Percentiles rank a stretch among this genome's conserved stretches.
Conservation (phyloP, 2,888 invertebrate genomes). For the Thyatira batis region DNA sequence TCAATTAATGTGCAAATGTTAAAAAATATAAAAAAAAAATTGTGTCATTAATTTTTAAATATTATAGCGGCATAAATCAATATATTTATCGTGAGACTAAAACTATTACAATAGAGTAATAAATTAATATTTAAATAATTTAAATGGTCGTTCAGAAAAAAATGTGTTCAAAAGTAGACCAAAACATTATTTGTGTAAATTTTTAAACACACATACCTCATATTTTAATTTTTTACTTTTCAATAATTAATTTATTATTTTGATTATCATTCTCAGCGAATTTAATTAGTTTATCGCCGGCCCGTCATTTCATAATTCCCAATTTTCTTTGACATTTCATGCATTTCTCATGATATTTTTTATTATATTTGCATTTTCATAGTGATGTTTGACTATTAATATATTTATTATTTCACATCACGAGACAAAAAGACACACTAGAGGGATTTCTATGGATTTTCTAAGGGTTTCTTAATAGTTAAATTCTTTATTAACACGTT, state of each 20-base stretch:
- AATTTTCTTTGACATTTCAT: constrained; percentile 13
- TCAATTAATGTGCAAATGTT: no score
- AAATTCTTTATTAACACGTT: no score
- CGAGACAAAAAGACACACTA: background rate
- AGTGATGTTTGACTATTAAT: background rate
- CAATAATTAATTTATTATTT: no score
- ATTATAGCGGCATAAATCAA: no score
- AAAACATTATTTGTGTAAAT: constrained; percentile 9
- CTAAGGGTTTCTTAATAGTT: background rate
- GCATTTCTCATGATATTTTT: constrained; percentile 5
- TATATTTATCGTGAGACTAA: no score
- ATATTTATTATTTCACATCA: background rate
- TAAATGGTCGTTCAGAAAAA: no score
- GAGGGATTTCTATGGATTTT: background rate
- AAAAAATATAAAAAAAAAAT: no score
- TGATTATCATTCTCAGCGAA: no score
- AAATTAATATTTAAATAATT: no score
- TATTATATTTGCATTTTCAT: background rate
- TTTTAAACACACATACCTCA: constrained; percentile 6
- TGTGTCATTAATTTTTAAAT: no score
- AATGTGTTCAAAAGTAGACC: no score
- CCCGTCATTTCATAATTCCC: constrained; percentile 36
- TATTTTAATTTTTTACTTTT: constrained; percentile 1
- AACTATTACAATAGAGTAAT: no score
- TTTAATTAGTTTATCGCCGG: constrained; percentile 28